phyloP scores from a whole-genome alignment of 2,113 vertebrate genomes.

The Myiopsitta monachus region DNA sequence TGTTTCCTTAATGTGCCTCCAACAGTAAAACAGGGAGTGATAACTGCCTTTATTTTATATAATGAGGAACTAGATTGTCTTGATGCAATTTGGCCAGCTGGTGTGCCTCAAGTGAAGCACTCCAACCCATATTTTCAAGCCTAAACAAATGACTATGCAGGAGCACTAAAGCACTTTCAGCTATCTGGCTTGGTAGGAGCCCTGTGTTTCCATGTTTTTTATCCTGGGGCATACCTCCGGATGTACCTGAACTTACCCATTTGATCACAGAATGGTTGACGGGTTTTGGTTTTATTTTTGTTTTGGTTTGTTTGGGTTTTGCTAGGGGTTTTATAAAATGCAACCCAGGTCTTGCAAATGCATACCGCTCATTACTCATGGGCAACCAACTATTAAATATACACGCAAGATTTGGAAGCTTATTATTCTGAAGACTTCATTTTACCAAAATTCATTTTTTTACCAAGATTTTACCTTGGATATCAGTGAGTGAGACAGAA shows the following conservation, averaged over 20 bases:
- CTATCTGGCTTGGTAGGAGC: neutral
- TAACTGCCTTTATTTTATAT: neutral
- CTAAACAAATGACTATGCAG: neutral
- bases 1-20: neutral
- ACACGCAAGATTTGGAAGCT: neutral
- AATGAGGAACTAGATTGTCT: neutral
- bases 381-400: neutral
- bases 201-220: neutral
- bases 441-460: neutral
- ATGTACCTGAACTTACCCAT: neutral
- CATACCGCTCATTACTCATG: neutral
- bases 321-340: neutral
- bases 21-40: neutral
- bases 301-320: neutral
- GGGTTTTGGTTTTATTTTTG: neutral
- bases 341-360: neutral
- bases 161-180: neutral
- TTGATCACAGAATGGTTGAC: neutral
- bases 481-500: neutral
- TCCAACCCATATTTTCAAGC: neutral
- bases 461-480: neutral
- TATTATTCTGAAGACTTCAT: neutral
- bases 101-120: neutral
- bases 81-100: neutral
- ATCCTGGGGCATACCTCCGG: neutral